These are phyloP conservation scores for Thymelicus acteon DNA, from an alignment of 2,888 invertebrate genomes.

Conservation along the genomic window DNA sequence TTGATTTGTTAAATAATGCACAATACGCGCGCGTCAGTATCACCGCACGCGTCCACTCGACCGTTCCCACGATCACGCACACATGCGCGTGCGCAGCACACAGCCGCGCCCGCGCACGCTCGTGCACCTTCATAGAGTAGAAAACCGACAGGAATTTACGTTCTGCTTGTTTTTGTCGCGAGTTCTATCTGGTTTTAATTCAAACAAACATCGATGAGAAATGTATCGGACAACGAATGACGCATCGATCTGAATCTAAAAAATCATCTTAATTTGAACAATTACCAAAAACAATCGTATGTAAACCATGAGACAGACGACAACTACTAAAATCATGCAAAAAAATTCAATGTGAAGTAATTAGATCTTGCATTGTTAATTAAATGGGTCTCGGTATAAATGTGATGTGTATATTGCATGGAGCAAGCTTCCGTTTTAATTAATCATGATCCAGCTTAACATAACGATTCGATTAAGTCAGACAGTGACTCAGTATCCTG, in stretches of 20 bases:
- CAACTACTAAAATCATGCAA: no score
- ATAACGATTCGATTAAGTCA: slow-evolving; percentile 38
- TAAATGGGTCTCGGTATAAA: slow-evolving; percentile 11
- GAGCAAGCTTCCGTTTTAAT: slow-evolving; percentile 38
- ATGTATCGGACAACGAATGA: slow-evolving; percentile 24
- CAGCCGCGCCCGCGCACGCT: slow-evolving; percentile 67
- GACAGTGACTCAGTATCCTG: slow-evolving; percentile 36
- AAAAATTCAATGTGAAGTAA: no score
- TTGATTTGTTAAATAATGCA: slow-evolving; percentile 63
- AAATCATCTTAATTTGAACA: background rate
- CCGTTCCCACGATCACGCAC: slow-evolving; percentile 79
- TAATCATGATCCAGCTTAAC: slow-evolving; percentile 36
- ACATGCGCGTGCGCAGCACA: slow-evolving; percentile 47
- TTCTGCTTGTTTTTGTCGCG: slow-evolving; percentile 32
- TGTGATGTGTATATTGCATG: slow-evolving; percentile 20
- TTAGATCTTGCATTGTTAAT: slow-evolving; percentile 8
- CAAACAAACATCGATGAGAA: slow-evolving; percentile 31
- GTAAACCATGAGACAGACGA: no score
- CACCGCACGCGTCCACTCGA: slow-evolving; percentile 77
- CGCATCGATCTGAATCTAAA: slow-evolving; percentile 1
- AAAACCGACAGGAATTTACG: slow-evolving; percentile 45
- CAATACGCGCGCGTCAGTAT: slow-evolving; percentile 75
- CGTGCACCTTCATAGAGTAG: slow-evolving; percentile 48
- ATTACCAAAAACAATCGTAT: background rate
- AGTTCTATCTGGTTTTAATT: slow-evolving; percentile 25